These are phyloP conservation scores for Propithecus perrieri DNA, from an alignment of 2,797 vertebrate genomes.

Conservation along the genomic window DNA sequence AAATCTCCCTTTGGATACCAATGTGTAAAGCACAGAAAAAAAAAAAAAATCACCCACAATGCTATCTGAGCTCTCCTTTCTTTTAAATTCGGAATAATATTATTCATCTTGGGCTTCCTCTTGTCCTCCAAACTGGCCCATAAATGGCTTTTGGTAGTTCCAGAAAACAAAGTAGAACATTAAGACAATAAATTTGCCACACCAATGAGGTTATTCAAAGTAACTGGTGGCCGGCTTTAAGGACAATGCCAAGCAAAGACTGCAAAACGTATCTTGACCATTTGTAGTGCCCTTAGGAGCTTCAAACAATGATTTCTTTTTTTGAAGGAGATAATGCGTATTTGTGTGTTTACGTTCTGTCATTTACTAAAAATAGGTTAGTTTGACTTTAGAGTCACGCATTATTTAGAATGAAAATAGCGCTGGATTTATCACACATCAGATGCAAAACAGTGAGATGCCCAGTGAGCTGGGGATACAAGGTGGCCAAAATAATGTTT, in stretches of 20 bases:
- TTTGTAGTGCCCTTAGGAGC: not conserved
- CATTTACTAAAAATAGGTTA: not conserved
- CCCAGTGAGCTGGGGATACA: not conserved
- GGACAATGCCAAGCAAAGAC: not conserved
- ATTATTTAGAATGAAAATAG: not conserved
- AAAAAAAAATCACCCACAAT: not conserved
- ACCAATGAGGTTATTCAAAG: accelerated
- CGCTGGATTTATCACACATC: not conserved
- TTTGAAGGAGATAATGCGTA: not conserved
- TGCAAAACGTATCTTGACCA: accelerated
- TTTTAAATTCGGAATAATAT: not conserved
- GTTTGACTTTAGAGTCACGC: not conserved
- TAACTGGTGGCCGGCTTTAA: not conserved
- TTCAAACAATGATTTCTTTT: not conserved
- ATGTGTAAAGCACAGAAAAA: not conserved
- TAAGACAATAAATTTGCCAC: not conserved
- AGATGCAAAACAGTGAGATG: not conserved
- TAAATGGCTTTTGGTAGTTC: not conserved
- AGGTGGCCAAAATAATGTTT: not conserved
- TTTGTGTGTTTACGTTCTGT: not conserved
- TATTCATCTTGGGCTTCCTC: not conserved
- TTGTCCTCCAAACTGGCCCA: not conserved
- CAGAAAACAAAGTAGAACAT: not conserved
- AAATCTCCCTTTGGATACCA: not conserved
- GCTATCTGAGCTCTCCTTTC: not conserved